Evolutionary conservation across 2,113 vertebrate genomes (phyloP).

Genomic region (Larimichthys polyactis): DNA sequence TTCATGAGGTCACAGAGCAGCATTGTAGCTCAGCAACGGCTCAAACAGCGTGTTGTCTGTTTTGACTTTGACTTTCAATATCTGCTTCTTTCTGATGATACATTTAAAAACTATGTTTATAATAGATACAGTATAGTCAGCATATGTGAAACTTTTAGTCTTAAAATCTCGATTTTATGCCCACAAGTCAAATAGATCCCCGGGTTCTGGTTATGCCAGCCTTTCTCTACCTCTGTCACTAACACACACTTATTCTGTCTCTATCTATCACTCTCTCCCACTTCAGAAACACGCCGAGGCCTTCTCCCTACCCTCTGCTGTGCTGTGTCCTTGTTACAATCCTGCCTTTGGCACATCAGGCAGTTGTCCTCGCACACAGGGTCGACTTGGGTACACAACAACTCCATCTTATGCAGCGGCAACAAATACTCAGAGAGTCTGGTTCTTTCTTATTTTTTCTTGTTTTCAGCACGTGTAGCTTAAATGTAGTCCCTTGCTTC

Average conservation of each 20-base stretch:
- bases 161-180: not conserved
- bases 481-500: not conserved
- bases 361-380: slow-evolving; percentile 31
- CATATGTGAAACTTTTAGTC: not conserved
- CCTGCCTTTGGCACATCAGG: slow-evolving; percentile 51
- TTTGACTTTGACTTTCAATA: not conserved
- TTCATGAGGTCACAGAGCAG: not conserved
- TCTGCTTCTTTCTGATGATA: not conserved
- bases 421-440: not conserved
- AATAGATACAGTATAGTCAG: not conserved
- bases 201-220: not conserved
- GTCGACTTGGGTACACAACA: slow-evolving; percentile 20
- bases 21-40: not conserved
- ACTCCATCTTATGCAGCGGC: not conserved
- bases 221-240: not conserved
- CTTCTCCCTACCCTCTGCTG: slow-evolving; percentile 33
- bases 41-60: not conserved
- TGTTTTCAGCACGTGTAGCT: not conserved
- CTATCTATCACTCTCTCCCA: not conserved
- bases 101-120: not conserved
- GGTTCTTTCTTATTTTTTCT: not conserved
- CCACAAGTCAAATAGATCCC: not conserved
- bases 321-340: slow-evolving; percentile 48
- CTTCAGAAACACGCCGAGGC: not conserved
- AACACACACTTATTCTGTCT: slow-evolving; percentile 6